Base-by-base conservation (phyloP, 1,140 invertebrate species). In the Vanessa atalanta region DNA sequence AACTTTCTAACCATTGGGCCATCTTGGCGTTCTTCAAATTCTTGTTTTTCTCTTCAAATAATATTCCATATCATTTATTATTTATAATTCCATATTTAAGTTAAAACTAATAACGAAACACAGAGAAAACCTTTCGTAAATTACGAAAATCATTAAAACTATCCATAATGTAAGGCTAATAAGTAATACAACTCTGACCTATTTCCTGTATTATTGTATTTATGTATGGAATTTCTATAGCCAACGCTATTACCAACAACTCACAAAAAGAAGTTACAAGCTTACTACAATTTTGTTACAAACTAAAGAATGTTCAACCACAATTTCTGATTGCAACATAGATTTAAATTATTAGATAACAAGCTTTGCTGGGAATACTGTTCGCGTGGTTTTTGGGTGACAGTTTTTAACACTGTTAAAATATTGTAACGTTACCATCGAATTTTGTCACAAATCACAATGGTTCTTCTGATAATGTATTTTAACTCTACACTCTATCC, bases 311-410 rank as follows among this genome's bases (percentile, higher is more conserved):
- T 55, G 66, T 68, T 5, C 31, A 43, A 68, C 66, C 3, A 68
- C 66, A 57, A 57, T 68, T 50, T 57, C 50, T 26, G 15, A 68
- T 68, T 65, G 47, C 64, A 48, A 65, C 14, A 65, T 15, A 63
- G 23, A 63, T 23, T 15, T 47, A 48, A 23, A 48, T 12, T 65
- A 65, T 65, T 65, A 65, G 14, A 65, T 65, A 48, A 65, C 16
- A 63, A 43, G 37, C 37, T 9, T 9, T 9, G 14, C 13, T 5
- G 51, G 51, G 3, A 5, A 43, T 43, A 6, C 51, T 53, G 51
- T n/a, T n/a, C n/a, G 4, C n/a, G 51, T 8, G 16, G 51, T 53
- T 15, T 53, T 53, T 53, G 15, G 8, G 51, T n/a, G n/a, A 16
- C 51, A 53, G 51, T 50, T 50, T n/a, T 53, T 16, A 16, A 16